phyloP scores from a whole-genome alignment of 2,113 vertebrate species.

The Ailuropoda melanoleuca region DNA sequence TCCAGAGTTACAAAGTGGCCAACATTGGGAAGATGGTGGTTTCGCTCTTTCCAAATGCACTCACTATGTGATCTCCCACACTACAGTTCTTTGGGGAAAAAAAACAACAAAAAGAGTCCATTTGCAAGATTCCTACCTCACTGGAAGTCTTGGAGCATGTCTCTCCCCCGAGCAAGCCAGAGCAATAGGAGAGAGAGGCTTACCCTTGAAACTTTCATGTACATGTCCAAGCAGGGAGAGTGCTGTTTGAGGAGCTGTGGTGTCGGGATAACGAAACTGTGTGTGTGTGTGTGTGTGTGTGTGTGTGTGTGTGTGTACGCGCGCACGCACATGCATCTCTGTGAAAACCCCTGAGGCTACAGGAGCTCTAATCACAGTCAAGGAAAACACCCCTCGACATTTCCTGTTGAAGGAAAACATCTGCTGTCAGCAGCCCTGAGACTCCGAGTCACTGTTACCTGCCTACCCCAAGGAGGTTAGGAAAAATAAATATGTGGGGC shows the following conservation, averaged over 20 bases:
- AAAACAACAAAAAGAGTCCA: not conserved
- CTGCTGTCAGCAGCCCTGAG: slow-evolving; percentile 61
- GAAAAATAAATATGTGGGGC: slow-evolving; percentile 36
- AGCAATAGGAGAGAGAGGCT: not conserved
- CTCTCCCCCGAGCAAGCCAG: not conserved
- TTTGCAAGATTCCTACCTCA: not conserved
- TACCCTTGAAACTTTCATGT: not conserved
- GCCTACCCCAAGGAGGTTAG: slow-evolving; percentile 7
- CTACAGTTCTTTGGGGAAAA: not conserved
- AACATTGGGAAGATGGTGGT: not conserved
- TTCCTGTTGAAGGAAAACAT: slow-evolving; percentile 79
- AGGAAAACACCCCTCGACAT: slow-evolving; percentile 60
- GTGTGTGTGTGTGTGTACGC: too few species aligned
- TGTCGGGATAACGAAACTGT: not conserved
- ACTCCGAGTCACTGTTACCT: slow-evolving; percentile 66
- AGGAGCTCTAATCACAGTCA: slow-evolving; percentile 35
- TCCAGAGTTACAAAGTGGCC: not conserved
- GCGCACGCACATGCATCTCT: not conserved
- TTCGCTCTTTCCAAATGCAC: not conserved
- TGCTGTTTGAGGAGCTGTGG: not conserved
- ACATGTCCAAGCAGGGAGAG: not conserved
- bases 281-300: not conserved
- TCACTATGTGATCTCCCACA: not conserved
- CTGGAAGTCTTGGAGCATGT: not conserved
- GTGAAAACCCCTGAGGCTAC: not conserved